These are phyloP conservation scores for Coturnix japonica DNA, from an alignment of 2,113 vertebrate genomes.

Conservation along the genomic window DNA sequence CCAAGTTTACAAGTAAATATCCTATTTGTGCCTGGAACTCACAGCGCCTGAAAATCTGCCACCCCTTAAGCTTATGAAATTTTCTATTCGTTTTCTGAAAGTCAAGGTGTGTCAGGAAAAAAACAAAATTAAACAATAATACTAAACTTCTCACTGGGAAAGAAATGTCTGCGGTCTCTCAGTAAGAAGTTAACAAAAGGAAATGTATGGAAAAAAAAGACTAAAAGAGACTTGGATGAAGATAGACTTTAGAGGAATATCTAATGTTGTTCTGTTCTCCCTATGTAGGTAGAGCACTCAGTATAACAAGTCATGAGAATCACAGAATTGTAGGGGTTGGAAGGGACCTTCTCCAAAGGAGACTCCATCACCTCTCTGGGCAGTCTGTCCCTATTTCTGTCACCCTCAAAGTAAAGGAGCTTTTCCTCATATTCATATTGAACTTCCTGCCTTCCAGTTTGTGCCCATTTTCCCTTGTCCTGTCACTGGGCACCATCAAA, in stretches of 20 bases:
- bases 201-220: background rate
- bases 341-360: background rate
- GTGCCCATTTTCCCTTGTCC: too few relatives aligned
- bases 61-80: background rate
- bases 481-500: too few relatives aligned
- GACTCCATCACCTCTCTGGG: background rate
- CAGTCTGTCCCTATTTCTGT: too few relatives aligned
- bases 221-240: background rate
- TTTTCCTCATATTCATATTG: background rate
- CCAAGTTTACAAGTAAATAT: constrained; percentile 5
- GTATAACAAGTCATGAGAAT: background rate
- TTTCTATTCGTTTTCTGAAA: constrained; percentile 37
- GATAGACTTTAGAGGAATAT: background rate
- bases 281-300: background rate
- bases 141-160: background rate
- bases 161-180: background rate
- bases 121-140: too few relatives aligned
- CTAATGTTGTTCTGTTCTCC: background rate
- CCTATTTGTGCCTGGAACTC: background rate
- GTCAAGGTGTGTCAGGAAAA: background rate
- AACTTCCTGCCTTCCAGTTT: background rate
- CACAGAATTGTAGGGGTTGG: background rate
- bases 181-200: background rate
- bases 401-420: background rate
- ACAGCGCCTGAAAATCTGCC: background rate